These are phyloP conservation scores for Macaca mulatta DNA, from an alignment of 2,113 vertebrate genomes.

Conservation along the genomic window DNA sequence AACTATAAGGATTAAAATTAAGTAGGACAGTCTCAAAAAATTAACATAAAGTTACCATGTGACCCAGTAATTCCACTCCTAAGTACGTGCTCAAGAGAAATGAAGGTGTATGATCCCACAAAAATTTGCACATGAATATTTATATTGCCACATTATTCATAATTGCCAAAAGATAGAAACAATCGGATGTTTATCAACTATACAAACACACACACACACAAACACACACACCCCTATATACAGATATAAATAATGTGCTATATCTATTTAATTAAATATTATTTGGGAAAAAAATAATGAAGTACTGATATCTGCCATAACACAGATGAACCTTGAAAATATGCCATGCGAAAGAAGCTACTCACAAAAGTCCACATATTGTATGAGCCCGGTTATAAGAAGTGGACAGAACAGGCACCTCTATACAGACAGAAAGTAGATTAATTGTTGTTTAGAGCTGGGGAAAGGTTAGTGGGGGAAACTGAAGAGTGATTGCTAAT, in stretches of 20 bases:
- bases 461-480: neutral
- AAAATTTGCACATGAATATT: conserved; percentile 3
- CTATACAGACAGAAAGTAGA: neutral
- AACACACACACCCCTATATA: too few relatives aligned
- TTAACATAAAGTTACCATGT: neutral
- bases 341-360: neutral
- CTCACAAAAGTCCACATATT: neutral
- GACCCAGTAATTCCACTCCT: neutral
- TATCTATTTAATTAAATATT: neutral
- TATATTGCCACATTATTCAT: neutral
- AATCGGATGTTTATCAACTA: neutral
- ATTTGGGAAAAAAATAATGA: conserved; percentile 43
- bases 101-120: neutral
- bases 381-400: neutral
- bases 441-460: neutral
- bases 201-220: too few relatives aligned
- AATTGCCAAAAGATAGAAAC: neutral
- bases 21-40: conserved; percentile 29
- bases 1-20: conserved; percentile 23
- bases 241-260: neutral
- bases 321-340: conserved; percentile 13
- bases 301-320: neutral
- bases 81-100: neutral
- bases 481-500: neutral
- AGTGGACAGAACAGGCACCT: neutral